These are phyloP conservation scores for Linnaemya vulpina DNA, from an alignment of 2,888 invertebrate species.

Conservation along the genomic window DNA sequence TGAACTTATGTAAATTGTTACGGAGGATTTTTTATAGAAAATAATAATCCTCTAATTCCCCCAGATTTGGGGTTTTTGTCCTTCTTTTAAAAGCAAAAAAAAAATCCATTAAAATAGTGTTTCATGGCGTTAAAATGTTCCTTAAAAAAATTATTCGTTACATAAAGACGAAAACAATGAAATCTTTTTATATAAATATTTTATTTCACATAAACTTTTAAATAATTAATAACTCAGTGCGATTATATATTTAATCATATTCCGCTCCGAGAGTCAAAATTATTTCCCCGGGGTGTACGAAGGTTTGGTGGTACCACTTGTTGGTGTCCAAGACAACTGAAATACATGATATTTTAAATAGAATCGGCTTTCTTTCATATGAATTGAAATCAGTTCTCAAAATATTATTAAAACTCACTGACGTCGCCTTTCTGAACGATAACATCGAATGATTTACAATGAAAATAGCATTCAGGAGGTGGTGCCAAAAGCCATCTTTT, in stretches of 20 bases:
- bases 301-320: slow-evolving; percentile 97
- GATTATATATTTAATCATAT: slow-evolving; percentile 87
- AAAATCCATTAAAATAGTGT: too few relatives aligned
- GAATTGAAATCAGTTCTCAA: neutral
- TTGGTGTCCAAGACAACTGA: slow-evolving; percentile 97
- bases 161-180: too few relatives aligned
- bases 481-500: slow-evolving; percentile 96
- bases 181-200: neutral
- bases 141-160: too few relatives aligned
- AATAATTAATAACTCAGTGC: neutral
- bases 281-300: slow-evolving; percentile 92
- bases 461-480: slow-evolving; percentile 94
- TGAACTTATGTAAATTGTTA: too few relatives aligned
- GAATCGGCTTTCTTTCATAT: neutral
- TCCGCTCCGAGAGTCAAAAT: slow-evolving; percentile 98
- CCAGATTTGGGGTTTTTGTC: too few relatives aligned
- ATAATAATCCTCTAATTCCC: too few relatives aligned
- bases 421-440: slow-evolving; percentile 95
- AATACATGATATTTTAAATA: slow-evolving; percentile 74
- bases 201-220: neutral
- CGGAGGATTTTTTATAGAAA: too few relatives aligned
- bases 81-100: too few relatives aligned
- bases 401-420: slow-evolving; percentile 85
- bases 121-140: too few relatives aligned
- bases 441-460: slow-evolving; percentile 85